phyloP scores from a whole-genome alignment of 2,113 vertebrate species.

The Connochaetes taurinus region DNA sequence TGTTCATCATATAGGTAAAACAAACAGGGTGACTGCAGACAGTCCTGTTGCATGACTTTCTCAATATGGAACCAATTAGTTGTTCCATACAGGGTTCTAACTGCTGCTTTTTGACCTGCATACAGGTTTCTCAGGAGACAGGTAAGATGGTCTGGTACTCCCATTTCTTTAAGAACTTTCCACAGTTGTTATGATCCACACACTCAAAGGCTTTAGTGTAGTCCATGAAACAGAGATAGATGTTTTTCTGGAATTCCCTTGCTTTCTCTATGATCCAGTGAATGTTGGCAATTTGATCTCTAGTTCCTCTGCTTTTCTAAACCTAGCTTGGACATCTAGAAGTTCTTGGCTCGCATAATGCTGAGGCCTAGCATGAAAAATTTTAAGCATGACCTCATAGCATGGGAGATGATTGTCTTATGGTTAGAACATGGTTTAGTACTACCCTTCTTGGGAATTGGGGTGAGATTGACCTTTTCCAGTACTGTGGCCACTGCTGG shows the following conservation, averaged over 20 bases:
- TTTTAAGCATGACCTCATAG: not conserved
- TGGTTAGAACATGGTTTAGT: not conserved
- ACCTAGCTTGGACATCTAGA: not conserved
- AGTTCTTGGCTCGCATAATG: not conserved
- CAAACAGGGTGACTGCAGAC: not conserved
- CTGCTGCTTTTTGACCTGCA: not conserved
- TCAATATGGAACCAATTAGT: not conserved
- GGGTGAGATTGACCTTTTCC: not conserved
- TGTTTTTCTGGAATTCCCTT: not conserved
- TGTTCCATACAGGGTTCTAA: not conserved
- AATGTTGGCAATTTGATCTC: not conserved
- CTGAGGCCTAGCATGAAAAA: not conserved
- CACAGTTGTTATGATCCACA: not conserved
- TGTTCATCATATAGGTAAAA: not conserved
- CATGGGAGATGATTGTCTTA: not conserved
- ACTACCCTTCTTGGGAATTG: not conserved
- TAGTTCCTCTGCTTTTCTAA: not conserved
- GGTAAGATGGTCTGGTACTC: not conserved
- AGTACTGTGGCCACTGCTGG: not conserved
- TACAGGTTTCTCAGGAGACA: not conserved
- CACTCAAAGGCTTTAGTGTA: not conserved
- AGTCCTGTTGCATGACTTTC: not conserved
- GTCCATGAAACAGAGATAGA: not conserved
- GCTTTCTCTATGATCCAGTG: not conserved
- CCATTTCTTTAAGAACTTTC: not conserved